A percentile compares a stretch with the other conserved stretches of the same genome.
Evolutionary conservation across 2,113 vertebrate genomes (phyloP).

Genomic region (Oceanodroma tethys): DNA sequence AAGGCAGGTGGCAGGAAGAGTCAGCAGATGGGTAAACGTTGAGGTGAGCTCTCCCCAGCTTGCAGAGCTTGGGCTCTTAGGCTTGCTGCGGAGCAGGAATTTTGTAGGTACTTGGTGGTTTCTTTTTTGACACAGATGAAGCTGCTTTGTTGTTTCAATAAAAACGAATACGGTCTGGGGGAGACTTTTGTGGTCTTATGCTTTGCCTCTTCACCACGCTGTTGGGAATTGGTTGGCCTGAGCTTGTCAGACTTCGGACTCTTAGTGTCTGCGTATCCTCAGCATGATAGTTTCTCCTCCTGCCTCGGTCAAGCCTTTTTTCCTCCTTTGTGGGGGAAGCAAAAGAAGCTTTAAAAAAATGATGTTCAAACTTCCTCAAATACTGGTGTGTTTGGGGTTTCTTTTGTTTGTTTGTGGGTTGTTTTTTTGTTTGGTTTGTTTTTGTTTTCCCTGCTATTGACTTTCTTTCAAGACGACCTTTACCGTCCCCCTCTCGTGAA

Average conservation of each 20-base stretch:
- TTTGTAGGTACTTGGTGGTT: background rate
- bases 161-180: accelerated
- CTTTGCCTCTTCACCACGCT: background rate
- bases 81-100: background rate
- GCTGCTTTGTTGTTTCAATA: background rate
- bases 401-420: background rate
- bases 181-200: background rate
- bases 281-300: accelerated
- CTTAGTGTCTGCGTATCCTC: background rate
- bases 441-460: background rate
- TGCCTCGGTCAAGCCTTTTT: background rate
- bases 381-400: too few species aligned
- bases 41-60: background rate
- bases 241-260: background rate
- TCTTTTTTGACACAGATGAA: background rate
- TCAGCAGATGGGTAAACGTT: background rate
- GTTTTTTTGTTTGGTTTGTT: background rate
- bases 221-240: background rate
- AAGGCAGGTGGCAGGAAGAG: background rate
- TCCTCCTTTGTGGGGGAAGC: background rate
- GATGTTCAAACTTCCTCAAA: background rate
- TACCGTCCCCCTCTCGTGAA: accelerated
- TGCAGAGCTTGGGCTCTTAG: background rate
- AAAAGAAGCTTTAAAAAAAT: background rate
- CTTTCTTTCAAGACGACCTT: accelerated